A percentile compares a stretch with the other conserved stretches of the same genome.
These are phyloP conservation scores for Pinna nobilis DNA, from an alignment of 1,140 invertebrate genomes.

Conservation along the genomic window DNA sequence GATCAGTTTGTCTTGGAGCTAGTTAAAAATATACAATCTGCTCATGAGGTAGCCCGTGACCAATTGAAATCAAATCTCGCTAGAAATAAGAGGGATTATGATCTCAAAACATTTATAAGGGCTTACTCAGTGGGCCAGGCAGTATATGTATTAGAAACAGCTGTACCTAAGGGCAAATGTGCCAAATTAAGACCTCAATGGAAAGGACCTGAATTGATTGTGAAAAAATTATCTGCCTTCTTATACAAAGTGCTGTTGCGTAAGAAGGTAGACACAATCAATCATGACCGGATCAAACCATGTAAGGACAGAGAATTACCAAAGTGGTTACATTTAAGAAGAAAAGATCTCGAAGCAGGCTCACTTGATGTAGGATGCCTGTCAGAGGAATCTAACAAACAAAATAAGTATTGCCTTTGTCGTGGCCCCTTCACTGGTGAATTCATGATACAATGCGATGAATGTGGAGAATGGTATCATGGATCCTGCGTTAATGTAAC, in stretches of 20 bases:
- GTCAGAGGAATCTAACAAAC: too few relatives aligned
- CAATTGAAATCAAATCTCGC: slow-evolving; percentile 3
- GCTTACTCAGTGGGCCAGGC: background rate
- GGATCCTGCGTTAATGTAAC: too few relatives aligned
- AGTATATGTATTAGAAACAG: slow-evolving; percentile 15
- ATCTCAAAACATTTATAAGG: background rate
- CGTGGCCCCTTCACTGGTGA: too few relatives aligned
- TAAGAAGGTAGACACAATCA: background rate
- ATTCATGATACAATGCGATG: too few relatives aligned
- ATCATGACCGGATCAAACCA: slow-evolving; percentile 18
- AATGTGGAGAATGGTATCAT: too few relatives aligned
- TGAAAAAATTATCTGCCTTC: background rate
- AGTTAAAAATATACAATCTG: background rate
- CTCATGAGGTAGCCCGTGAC: slow-evolving; percentile 13
- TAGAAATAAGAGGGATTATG: background rate
- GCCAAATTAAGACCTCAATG: slow-evolving; percentile 10
- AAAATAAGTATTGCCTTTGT: too few relatives aligned
- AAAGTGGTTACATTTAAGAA: background rate
- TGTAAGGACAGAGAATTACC: slow-evolving; percentile 19
- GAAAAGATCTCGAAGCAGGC: too few relatives aligned
- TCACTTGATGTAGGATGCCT: too few relatives aligned
- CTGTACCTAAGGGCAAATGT: background rate
- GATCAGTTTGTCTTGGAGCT: background rate
- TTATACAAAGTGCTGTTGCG: slow-evolving; percentile 6
- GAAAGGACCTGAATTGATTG: slow-evolving; percentile 10